A percentile compares a stretch with the other conserved stretches of the same genome.
Conservation (phyloP, 2,888 invertebrate genomes). For the Actias luna region DNA sequence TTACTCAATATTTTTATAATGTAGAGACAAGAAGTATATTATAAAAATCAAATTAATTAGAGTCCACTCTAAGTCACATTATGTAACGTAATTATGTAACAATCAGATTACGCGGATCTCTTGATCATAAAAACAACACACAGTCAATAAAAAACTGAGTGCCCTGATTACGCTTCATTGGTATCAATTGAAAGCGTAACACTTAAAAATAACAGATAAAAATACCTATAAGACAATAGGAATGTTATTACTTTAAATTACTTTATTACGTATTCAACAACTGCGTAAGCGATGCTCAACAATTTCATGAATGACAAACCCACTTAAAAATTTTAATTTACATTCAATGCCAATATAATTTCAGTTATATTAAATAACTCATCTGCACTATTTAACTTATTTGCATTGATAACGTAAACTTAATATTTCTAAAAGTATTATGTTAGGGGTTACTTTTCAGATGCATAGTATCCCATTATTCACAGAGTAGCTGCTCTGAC, state of each 20-base stretch:
- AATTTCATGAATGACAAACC: constrained; percentile 6
- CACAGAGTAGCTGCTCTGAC: too few relatives aligned
- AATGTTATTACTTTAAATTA: constrained; percentile 33
- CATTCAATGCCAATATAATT: constrained; percentile 4
- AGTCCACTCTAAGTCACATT: neutral
- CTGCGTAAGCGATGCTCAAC: neutral
- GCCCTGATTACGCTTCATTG: constrained; percentile 49
- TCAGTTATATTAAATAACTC: constrained; percentile 5
- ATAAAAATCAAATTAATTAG: neutral
- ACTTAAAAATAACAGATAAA: constrained; percentile 38
- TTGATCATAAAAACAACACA: too few relatives aligned
- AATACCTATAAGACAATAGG: constrained; percentile 43
- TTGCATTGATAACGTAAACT: neutral
- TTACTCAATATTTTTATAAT: neutral
- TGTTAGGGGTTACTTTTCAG: too few relatives aligned
- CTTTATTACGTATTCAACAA: constrained; percentile 2
- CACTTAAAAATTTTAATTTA: neutral
- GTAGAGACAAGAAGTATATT: neutral
- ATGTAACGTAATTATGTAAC: constrained; percentile 11
- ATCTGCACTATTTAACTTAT: constrained; percentile 1
- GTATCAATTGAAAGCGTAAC: constrained; percentile 56
- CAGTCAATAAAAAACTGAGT: constrained; percentile 34
- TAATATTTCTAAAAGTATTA: too few relatives aligned
- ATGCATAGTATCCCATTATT: too few relatives aligned
- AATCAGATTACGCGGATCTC: too few relatives aligned